These are phyloP conservation scores for Tyto alba DNA, from an alignment of 2,113 vertebrate genomes.

Conservation along the genomic window DNA sequence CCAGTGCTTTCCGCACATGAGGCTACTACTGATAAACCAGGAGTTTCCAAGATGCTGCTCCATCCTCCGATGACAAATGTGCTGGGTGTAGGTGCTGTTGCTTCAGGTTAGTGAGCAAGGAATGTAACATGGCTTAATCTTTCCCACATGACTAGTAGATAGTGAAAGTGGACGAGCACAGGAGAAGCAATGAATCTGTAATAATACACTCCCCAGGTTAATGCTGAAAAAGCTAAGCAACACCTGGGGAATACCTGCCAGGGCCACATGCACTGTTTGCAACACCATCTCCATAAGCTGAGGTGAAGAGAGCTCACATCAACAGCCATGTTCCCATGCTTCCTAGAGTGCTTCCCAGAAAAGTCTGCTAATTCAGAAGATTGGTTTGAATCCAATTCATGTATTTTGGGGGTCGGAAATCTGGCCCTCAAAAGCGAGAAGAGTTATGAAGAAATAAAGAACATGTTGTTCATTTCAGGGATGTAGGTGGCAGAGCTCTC, in stretches of 20 bases:
- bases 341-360: neutral
- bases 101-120: neutral
- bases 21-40: neutral
- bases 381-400: neutral
- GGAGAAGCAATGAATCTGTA: neutral
- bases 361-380: neutral
- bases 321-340: neutral
- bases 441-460: neutral
- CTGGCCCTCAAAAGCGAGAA: neutral
- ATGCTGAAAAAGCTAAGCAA: neutral
- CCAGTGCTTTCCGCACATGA: neutral
- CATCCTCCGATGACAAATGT: neutral
- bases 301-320: neutral
- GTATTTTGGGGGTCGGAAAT: neutral
- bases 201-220: neutral
- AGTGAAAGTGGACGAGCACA: neutral
- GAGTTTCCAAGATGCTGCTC: neutral
- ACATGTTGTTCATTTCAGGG: neutral
- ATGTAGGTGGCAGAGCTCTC: constrained; percentile 29
- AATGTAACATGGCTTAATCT: neutral
- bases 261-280: neutral
- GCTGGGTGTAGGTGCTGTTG: neutral
- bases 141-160: neutral
- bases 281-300: rapidly evolving
- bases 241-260: neutral